phyloP scores from a whole-genome alignment of 2,113 vertebrate genomes.

The Aramus guarauna region DNA sequence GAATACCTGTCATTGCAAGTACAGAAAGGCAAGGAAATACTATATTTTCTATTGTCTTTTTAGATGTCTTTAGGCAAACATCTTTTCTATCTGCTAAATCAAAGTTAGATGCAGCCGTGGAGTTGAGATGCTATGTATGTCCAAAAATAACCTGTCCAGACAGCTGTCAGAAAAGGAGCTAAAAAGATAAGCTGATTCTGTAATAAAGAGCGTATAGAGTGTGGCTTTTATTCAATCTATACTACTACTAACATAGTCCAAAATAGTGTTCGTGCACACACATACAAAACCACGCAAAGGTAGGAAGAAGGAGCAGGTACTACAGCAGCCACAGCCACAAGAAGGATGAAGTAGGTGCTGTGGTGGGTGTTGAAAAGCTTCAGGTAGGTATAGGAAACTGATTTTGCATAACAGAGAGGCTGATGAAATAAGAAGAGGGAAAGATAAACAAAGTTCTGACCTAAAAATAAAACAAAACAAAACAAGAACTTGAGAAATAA shows the following conservation, averaged over 20 bases:
- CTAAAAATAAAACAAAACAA: not conserved
- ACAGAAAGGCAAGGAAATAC: not conserved
- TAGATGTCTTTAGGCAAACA: not conserved
- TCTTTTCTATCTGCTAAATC: not conserved
- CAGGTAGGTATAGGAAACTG: not conserved
- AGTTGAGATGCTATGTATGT: not conserved
- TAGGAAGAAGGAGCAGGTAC: not conserved
- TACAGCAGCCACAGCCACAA: not conserved
- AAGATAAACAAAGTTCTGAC: not conserved
- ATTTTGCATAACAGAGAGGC: not conserved
- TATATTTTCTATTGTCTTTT: not conserved
- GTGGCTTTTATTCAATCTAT: not conserved
- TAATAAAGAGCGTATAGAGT: not conserved
- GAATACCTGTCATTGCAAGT: not conserved
- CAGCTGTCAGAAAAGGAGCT: not conserved
- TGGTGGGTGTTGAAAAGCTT: not conserved
- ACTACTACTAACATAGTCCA: not conserved
- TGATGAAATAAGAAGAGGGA: not conserved
- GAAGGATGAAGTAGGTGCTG: not conserved
- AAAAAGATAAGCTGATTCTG: not conserved
- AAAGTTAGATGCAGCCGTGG: not conserved
- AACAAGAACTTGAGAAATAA: not conserved
- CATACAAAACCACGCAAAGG: not conserved
- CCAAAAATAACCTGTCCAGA: not conserved
- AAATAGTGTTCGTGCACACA: rapidly evolving